Conservation (phyloP, 2,888 invertebrate genomes). For the Drosophila picticornis region DNA sequence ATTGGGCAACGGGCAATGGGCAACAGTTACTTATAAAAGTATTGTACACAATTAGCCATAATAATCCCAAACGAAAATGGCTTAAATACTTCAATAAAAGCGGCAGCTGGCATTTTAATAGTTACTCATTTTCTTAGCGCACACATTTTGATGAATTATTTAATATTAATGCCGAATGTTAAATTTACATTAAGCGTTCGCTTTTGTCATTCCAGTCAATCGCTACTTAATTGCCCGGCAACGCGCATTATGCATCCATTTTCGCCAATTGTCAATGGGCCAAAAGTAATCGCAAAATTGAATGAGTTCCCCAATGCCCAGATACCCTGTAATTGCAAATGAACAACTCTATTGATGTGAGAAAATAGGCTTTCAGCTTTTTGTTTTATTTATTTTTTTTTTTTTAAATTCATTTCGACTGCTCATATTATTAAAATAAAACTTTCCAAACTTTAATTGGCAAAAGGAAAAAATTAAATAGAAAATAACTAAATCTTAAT, state of each 20-base stretch:
- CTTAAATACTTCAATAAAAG: conserved; percentile 29
- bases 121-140: conserved; percentile 26
- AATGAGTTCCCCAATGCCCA: neutral
- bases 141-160: conserved; percentile 52
- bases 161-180: conserved; percentile 51
- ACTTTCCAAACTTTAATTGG: neutral
- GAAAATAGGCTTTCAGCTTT: neutral
- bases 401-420: neutral
- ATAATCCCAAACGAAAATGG: conserved; percentile 27
- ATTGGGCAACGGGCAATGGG: conserved; percentile 21
- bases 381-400: neutral
- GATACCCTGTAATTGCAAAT: conserved; percentile 9
- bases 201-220: conserved; percentile 48
- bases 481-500: neutral
- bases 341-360: neutral
- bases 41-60: conserved; percentile 19
- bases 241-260: conserved; percentile 42
- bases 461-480: neutral
- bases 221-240: conserved; percentile 54
- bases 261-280: conserved; percentile 23
- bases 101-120: conserved; percentile 27
- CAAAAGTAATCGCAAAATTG: conserved; percentile 1
- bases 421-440: neutral
- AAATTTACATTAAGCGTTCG: conserved; percentile 51
- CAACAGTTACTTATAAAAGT: conserved; percentile 52